Conservation (phyloP, 2,797 vertebrate genomes). For the Arctocebus calabarensis region DNA sequence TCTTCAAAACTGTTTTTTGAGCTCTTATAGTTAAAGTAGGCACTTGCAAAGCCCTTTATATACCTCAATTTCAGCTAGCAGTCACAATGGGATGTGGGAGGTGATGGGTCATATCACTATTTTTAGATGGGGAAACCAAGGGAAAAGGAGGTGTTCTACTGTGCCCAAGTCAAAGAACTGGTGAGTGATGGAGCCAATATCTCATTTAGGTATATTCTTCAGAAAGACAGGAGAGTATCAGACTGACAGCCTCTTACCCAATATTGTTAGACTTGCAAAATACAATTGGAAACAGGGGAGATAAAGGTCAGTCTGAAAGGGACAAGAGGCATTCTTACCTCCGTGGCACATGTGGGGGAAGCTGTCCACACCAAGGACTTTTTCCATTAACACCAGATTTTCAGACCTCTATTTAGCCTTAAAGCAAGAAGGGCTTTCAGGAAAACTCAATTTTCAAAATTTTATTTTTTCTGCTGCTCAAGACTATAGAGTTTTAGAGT, state of each 20-base stretch:
- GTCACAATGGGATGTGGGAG: neutral
- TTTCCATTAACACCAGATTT: neutral
- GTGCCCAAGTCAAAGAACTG: neutral
- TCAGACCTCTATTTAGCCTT: neutral
- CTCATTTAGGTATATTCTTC: neutral
- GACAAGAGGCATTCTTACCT: neutral
- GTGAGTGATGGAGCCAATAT: neutral
- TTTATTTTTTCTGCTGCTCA: neutral
- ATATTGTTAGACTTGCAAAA: neutral
- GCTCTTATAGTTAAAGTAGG: neutral
- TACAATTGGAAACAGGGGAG: neutral
- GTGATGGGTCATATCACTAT: neutral
- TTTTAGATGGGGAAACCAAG: neutral
- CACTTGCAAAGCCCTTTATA: neutral
- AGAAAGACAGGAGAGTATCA: neutral
- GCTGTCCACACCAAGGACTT: neutral
- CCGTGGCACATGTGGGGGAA: neutral
- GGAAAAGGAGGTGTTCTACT: neutral
- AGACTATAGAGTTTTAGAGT: neutral
- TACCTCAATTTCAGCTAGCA: neutral
- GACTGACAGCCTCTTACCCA: neutral
- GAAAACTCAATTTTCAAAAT: neutral
- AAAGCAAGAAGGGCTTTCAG: conserved; percentile 2
- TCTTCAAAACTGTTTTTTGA: neutral
- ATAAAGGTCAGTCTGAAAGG: neutral